phyloP scores from a whole-genome alignment of 1,140 invertebrate genomes.

The Thaumetopoea pityocampa region DNA sequence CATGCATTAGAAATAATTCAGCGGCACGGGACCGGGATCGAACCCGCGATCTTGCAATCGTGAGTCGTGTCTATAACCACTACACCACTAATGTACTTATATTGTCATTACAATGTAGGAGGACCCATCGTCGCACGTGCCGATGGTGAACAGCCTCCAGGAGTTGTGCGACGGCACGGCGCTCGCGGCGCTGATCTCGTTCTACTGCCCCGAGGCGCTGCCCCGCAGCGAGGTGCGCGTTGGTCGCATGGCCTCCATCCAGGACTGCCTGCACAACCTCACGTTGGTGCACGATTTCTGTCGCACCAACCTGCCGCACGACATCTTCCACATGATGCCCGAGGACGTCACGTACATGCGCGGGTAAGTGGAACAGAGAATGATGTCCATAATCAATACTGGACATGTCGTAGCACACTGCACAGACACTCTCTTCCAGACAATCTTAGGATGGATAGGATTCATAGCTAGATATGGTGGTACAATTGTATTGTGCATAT shows the following conservation, averaged over 20 bases:
- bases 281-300: constrained; percentile 94
- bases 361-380: constrained; percentile 81
- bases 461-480: too few relatives aligned
- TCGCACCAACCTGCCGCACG: constrained; percentile 87
- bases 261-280: constrained; percentile 95
- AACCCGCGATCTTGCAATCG: too few relatives aligned
- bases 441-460: too few relatives aligned
- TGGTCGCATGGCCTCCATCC: constrained; percentile 80
- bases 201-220: constrained; percentile 94
- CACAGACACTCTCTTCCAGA: too few relatives aligned
- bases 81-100: not conserved
- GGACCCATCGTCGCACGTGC: constrained; percentile 43
- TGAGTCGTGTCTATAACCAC: too few relatives aligned
- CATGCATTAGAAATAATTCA: too few relatives aligned
- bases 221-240: constrained; percentile 84
- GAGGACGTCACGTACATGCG: constrained; percentile 97
- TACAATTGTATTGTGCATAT: not conserved
- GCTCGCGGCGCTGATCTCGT: constrained; percentile 91
- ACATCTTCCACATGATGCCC: constrained; percentile 95
- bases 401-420: too few relatives aligned
- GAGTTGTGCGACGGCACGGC: constrained; percentile 95
- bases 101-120: constrained; percentile 38
- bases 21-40: too few relatives aligned
- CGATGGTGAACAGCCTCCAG: constrained; percentile 59
- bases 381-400: too few relatives aligned